Percentiles rank a stretch among this genome's conserved stretches.
Conservation (phyloP, 2,888 invertebrate genomes). For the Scaptomyza flava region DNA sequence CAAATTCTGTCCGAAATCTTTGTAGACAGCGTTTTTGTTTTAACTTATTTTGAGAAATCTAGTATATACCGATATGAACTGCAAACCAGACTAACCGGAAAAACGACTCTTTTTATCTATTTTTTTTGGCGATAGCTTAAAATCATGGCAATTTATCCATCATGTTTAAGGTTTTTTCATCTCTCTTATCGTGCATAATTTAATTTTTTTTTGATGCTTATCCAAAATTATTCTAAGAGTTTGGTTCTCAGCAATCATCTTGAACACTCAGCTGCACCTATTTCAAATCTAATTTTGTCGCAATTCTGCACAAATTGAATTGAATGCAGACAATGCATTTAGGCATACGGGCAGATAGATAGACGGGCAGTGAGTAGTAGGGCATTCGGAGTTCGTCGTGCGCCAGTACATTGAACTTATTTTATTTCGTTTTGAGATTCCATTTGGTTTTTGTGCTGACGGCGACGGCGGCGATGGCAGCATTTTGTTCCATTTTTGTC, state of each 20-base stretch:
- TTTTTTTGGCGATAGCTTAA: no score
- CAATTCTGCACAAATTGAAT: constrained; percentile 11
- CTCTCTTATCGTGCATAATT: no score
- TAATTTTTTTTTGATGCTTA: no score
- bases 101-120: no score
- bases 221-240: no score
- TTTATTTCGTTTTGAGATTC: constrained; percentile 47
- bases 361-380: constrained; percentile 10
- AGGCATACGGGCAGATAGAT: not conserved
- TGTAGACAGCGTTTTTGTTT: no score
- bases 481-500: constrained; percentile 55
- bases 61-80: no score
- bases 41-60: no score
- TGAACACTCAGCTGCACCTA: constrained; percentile 3
- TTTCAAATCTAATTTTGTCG: not conserved
- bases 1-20: no score
- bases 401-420: constrained; percentile 52
- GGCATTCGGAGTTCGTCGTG: constrained; percentile 48
- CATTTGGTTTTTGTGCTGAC: constrained; percentile 51
- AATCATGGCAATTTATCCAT: no score
- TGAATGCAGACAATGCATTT: not conserved
- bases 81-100: no score
- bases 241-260: not conserved
- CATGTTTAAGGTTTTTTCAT: no score
- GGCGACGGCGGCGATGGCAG: constrained; percentile 42